phyloP scores from a whole-genome alignment of 1,140 invertebrate genomes.

The Sesamia nonagrioides region DNA sequence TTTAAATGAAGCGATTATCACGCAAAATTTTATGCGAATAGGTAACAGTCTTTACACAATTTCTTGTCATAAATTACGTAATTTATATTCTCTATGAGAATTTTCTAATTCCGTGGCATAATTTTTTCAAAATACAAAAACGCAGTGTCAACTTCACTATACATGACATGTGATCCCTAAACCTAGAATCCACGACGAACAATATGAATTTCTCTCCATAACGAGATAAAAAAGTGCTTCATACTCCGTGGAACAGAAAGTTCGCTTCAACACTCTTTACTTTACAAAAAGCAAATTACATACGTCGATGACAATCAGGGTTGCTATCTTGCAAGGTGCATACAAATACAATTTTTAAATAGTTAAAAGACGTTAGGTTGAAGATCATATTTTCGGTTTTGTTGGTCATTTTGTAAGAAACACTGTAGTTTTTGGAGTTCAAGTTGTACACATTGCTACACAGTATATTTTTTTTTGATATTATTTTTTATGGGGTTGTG shows the following conservation, averaged over 20 bases:
- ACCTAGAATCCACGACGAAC: constrained; percentile 30
- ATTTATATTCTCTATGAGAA: background rate
- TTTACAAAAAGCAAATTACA: constrained; percentile 24
- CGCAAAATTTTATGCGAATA: background rate
- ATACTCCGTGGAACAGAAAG: constrained; percentile 7
- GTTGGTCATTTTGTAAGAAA: too few relatives aligned
- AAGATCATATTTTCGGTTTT: too few relatives aligned
- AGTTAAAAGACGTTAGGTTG: background rate
- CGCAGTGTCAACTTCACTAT: background rate
- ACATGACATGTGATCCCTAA: constrained; percentile 2
- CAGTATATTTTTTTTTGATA: too few relatives aligned
- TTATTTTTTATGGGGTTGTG: too few relatives aligned
- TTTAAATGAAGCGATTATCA: constrained; percentile 3
- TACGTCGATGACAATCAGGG: background rate
- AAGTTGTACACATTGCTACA: too few relatives aligned
- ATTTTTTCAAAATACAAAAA: background rate
- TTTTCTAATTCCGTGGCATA: background rate
- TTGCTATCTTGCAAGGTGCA: background rate
- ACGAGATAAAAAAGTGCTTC: constrained; percentile 7
- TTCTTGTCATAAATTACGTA: background rate
- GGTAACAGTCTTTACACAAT: background rate
- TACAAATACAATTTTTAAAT: background rate
- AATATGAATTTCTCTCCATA: constrained; percentile 26
- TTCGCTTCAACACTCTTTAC: background rate
- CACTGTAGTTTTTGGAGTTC: too few relatives aligned